Evolutionary conservation across 2,888 invertebrate genomes (phyloP), one percentile per base, ranked within the genome.

Genomic region (Hypselothyrea guttata): DNA sequence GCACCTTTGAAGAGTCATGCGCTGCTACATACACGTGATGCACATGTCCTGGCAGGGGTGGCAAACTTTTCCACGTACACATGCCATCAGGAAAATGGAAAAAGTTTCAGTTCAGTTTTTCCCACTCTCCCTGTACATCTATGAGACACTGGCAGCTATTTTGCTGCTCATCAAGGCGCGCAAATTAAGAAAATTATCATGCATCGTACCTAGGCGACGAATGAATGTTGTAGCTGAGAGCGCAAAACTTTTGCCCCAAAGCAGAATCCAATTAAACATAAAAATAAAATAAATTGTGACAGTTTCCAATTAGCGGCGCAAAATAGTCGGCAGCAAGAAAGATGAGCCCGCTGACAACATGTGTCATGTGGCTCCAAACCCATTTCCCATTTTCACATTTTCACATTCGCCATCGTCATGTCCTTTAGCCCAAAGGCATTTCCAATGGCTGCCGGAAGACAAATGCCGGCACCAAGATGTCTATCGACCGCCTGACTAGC

Each of bases 151-250:
- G n/a, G 8, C 31, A 48, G 31, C 35, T 62, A 65, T 57, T 61
- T 62, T 45, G 40, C 40, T 65, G 72, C 81, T 75, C 81, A 84
- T 81, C 84, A 78, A 68, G 66, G 58, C 71, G 83, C 51, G 56
- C 75, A 81, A 81, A 81, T 81, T 84, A 81, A 81, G 81, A 75
- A 84, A 82, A 81, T 77, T 81, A 84, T 81, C 78, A 84, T 81
- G 82, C 82, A 58, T 70, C 72, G 76, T 83, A 77, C 78, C 75
- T 84, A 70, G 84, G 75, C 71, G 62, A 84, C 82, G 42, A 28
- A 30, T 28, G 28, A 47, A 27, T 41, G n/a, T n/a, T n/a, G n/a
- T n/a, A n/a, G n/a, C n/a, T n/a, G 22, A 22, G 22, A 22, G 22
- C 22, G 28, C 41, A 18, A 28, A 54, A 78, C 75, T 40, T 72